phyloP scores from a whole-genome alignment of 2,888 invertebrate species.

The Actias luna region DNA sequence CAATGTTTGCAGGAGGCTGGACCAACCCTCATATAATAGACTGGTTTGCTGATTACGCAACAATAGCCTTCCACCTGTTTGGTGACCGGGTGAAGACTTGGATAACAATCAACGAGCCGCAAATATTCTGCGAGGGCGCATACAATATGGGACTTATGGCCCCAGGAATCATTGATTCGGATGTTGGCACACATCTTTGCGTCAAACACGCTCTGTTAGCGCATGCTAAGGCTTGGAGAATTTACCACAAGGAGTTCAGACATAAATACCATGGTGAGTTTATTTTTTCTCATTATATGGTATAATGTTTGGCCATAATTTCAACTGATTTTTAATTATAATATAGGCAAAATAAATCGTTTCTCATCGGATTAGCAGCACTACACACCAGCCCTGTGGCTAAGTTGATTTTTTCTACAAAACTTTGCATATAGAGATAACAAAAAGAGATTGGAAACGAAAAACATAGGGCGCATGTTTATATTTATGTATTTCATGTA shows the following conservation, averaged over 20 bases:
- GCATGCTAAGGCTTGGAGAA: conserved; percentile 21
- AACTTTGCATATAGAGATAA: too few relatives aligned
- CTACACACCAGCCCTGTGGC: too few relatives aligned
- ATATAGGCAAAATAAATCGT: neutral
- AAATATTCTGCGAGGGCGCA: conserved; percentile 11
- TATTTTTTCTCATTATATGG: neutral
- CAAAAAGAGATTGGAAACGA: too few relatives aligned
- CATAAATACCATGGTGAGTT: conserved; percentile 17
- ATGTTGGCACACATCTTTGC: conserved; percentile 17
- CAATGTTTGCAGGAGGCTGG: conserved; percentile 72
- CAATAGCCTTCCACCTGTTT: conserved; percentile 73
- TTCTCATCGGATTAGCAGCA: too few relatives aligned
- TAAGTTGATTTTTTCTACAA: too few relatives aligned
- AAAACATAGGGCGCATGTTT: too few relatives aligned
- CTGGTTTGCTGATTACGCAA: conserved; percentile 82
- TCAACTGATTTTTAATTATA: neutral
- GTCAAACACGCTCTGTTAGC: conserved; percentile 18
- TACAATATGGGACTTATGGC: neutral
- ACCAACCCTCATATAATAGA: conserved; percentile 60
- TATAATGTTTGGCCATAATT: neutral
- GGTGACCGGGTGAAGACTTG: conserved; percentile 79
- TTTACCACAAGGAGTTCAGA: conserved; percentile 22
- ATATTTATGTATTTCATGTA: too few relatives aligned
- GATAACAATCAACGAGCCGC: conserved; percentile 21
- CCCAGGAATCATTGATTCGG: conserved; percentile 14